phyloP scores from a whole-genome alignment of 2,113 vertebrate genomes.

The Uria aalge region DNA sequence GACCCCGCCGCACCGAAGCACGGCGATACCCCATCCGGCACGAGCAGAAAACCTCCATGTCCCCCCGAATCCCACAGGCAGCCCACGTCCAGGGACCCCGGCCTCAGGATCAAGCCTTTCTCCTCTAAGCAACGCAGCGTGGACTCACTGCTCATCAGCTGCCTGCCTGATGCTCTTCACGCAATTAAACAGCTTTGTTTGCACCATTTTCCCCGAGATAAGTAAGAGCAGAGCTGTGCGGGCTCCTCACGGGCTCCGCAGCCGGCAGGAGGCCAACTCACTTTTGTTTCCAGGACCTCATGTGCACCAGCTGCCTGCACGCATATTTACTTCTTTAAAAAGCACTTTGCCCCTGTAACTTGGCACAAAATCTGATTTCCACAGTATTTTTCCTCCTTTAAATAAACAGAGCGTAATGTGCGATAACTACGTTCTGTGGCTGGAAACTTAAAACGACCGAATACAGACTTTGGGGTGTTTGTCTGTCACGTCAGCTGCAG shows the following conservation, averaged over 20 bases:
- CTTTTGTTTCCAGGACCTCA: neutral
- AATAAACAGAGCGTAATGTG: neutral
- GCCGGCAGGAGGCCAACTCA: accelerated
- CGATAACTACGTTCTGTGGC: neutral
- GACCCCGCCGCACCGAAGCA: accelerated
- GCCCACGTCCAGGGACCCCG: accelerated
- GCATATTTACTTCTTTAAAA: neutral
- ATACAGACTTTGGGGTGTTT: neutral
- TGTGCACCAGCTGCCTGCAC: neutral
- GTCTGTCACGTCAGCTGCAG: neutral
- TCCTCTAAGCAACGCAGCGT: accelerated
- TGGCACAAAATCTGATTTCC: neutral
- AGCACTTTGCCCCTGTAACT: neutral
- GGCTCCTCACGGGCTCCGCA: accelerated
- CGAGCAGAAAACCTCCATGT: accelerated
- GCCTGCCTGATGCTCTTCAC: neutral
- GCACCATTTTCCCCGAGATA: accelerated
- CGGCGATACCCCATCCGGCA: neutral
- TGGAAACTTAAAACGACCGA: neutral
- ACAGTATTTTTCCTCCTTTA: neutral
- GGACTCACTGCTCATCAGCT: neutral
- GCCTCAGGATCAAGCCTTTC: neutral
- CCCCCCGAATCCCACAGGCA: neutral
- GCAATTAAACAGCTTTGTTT: neutral
- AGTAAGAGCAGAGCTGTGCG: neutral